Conservation (phyloP, 2,888 invertebrate species). For the Catocala sponsa region DNA sequence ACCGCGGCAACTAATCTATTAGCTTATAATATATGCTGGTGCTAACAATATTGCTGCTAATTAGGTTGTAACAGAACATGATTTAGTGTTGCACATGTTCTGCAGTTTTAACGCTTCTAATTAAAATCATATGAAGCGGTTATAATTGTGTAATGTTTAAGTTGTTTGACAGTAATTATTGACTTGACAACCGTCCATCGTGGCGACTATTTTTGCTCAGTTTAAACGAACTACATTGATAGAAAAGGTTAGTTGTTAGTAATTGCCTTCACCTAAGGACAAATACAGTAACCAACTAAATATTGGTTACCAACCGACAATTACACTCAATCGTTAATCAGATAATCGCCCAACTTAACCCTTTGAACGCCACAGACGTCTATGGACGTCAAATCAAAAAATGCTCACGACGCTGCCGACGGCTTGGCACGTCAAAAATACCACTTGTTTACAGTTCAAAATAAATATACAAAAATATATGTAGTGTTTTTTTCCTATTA, state of each 20-base stretch:
- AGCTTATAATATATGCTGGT: conserved; percentile 55
- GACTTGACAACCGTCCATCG: conserved; percentile 20
- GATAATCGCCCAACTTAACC: too few species aligned
- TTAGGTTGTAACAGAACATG: conserved; percentile 21
- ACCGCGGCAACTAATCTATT: conserved; percentile 27
- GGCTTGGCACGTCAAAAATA: too few species aligned
- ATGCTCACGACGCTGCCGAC: too few species aligned
- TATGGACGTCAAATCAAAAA: too few species aligned
- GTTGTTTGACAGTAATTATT: too few species aligned
- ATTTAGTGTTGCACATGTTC: background rate
- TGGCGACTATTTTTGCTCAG: conserved; percentile 42
- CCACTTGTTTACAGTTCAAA: too few species aligned
- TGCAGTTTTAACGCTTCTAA: background rate
- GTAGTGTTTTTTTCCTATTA: too few species aligned
- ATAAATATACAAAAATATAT: too few species aligned
- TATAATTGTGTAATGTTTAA: background rate
- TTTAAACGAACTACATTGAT: conserved; percentile 13
- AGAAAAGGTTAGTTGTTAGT: conserved; percentile 13
- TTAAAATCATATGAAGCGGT: background rate
- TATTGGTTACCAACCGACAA: too few species aligned
- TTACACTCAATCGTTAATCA: too few species aligned
- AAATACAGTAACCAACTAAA: too few species aligned
- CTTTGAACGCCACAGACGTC: too few species aligned
- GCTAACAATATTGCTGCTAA: conserved; percentile 57
- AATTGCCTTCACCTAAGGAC: background rate